These are phyloP conservation scores for Paelopatides confundens DNA, from an alignment of 53 echinoderm and acorn worm genomes.

Conservation along the genomic window DNA sequence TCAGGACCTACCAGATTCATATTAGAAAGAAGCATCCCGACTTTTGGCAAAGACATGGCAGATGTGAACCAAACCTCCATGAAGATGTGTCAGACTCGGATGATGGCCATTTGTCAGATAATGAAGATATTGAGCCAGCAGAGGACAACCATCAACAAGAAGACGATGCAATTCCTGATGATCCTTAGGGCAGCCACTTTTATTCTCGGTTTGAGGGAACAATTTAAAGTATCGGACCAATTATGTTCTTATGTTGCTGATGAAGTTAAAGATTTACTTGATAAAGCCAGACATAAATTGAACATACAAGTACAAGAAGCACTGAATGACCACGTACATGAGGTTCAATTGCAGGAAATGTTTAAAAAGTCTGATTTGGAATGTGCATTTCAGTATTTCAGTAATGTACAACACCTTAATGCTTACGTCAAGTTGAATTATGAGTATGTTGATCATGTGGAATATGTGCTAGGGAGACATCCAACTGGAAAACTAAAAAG, in stretches of 20 bases:
- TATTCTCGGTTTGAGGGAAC: constrained; percentile 17
- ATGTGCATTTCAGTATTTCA: constrained; percentile 9
- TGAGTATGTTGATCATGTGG: constrained; percentile 18
- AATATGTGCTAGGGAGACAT: constrained; percentile 2
- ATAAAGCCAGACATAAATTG: too few species aligned
- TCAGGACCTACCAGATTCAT: background rate
- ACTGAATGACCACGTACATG: too few species aligned
- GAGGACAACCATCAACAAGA: background rate
- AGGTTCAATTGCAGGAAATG: too few species aligned
- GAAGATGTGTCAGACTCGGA: too few species aligned
- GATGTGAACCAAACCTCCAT: background rate
- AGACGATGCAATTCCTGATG: background rate
- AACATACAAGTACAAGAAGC: too few species aligned
- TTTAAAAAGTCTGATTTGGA: background rate
- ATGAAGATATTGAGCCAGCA: background rate
- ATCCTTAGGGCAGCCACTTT: too few species aligned
- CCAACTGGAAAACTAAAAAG: constrained; percentile 5
- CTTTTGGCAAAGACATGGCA: too few species aligned
- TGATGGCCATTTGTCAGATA: background rate
- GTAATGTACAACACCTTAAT: constrained; percentile 33
- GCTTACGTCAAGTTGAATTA: background rate
- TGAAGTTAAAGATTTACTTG: constrained; percentile 1
- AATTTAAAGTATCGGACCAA: constrained; percentile 7
- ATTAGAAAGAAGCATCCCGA: background rate
- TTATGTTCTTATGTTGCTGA: constrained; percentile 18